Conservation (phyloP, 2,888 invertebrate species). For the Diarsia brunnea region DNA sequence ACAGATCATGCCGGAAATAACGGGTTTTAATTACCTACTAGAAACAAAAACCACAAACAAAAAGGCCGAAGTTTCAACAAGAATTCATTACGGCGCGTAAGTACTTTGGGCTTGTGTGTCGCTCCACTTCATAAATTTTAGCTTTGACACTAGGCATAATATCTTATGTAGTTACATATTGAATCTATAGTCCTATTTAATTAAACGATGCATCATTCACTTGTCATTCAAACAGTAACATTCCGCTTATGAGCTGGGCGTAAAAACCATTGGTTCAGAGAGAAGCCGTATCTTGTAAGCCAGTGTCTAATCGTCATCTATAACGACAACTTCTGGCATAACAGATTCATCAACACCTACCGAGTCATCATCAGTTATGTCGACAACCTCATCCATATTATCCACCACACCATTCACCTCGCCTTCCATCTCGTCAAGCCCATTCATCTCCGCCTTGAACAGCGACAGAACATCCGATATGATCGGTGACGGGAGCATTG, state of each 20-base stretch:
- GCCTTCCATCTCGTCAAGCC: conserved; percentile 61
- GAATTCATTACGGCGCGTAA: neutral
- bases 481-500: conserved; percentile 79
- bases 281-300: neutral
- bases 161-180: neutral
- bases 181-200: neutral
- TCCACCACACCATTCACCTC: conserved; percentile 77
- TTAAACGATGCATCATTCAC: conserved; percentile 16
- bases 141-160: neutral
- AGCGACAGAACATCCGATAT: conserved; percentile 87
- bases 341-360: conserved; percentile 31
- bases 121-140: neutral
- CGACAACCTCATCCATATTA: conserved; percentile 71
- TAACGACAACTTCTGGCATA: conserved; percentile 39
- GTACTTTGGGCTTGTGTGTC: neutral
- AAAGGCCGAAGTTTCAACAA: neutral
- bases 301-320: conserved; percentile 50
- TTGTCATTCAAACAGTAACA: neutral
- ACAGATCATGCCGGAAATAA: neutral
- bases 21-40: neutral
- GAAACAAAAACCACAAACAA: neutral
- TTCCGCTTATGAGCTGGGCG: neutral
- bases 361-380: conserved; percentile 74
- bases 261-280: neutral
- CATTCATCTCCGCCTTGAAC: conserved; percentile 74